These are phyloP conservation scores for Paraescarpia echinospica DNA, from an alignment of 1,140 invertebrate genomes.

Conservation along the genomic window DNA sequence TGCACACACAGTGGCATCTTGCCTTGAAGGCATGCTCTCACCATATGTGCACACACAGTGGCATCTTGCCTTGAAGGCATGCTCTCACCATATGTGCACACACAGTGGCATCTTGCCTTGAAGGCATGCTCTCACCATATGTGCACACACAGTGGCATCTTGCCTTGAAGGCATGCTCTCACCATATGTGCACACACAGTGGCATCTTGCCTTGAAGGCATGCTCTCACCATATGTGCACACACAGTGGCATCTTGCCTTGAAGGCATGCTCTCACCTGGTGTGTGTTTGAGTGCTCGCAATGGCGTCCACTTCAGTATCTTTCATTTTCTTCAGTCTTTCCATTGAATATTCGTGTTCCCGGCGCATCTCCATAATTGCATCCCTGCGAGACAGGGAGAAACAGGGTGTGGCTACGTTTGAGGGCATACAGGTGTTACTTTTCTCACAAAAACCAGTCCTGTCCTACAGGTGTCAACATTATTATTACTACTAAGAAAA, in stretches of 20 bases:
- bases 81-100: no score
- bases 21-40: constrained; percentile 25
- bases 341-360: constrained; percentile 44
- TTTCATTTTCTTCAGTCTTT: constrained; percentile 43
- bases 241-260: not conserved
- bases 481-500: no score
- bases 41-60: constrained; percentile 34
- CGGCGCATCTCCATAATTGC: not conserved
- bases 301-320: constrained; percentile 44
- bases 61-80: not conserved
- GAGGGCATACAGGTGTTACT: no score
- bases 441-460: no score
- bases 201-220: not conserved
- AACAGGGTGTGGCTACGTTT: no score
- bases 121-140: constrained; percentile 36
- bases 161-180: not conserved
- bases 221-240: no score
- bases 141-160: constrained; percentile 20
- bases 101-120: not conserved
- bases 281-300: constrained; percentile 43
- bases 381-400: no score
- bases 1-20: not conserved
- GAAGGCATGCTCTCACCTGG: constrained; percentile 35
- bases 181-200: no score
- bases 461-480: no score